Conservation (phyloP, 2,888 invertebrate genomes). For the Protonemura montana region DNA sequence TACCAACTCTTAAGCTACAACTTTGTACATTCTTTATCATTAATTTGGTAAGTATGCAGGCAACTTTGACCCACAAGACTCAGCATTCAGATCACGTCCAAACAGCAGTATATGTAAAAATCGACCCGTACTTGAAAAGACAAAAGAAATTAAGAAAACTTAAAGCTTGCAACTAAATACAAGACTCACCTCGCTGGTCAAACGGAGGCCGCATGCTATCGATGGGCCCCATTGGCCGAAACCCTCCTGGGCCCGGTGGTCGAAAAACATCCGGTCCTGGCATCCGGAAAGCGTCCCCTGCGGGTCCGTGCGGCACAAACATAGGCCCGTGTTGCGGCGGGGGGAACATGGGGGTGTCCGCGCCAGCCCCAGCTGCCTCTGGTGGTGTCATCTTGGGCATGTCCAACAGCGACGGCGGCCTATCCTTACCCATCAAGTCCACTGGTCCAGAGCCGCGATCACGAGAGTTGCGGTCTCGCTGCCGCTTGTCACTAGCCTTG, state of each 20-base stretch:
- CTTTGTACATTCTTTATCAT: too few species aligned
- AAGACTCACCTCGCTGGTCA: not conserved
- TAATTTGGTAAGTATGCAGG: too few species aligned
- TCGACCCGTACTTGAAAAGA: too few species aligned
- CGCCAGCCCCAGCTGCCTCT: not conserved
- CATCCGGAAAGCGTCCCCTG: conserved; percentile 43
- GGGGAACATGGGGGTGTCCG: not conserved
- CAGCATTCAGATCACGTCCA: too few species aligned
- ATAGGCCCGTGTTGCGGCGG: conserved; percentile 32
- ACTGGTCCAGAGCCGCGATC: conserved; percentile 49
- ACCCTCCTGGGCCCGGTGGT: conserved; percentile 45
- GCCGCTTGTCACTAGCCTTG: conserved; percentile 51
- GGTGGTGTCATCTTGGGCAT: conserved; percentile 49
- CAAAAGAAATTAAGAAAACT: not conserved
- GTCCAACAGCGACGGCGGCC: conserved; percentile 56
- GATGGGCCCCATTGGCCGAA: conserved; percentile 37
- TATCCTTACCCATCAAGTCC: conserved; percentile 51
- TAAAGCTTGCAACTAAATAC: too few species aligned
- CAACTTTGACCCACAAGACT: too few species aligned
- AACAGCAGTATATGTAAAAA: too few species aligned
- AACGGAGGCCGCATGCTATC: conserved; percentile 29
- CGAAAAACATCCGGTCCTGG: conserved; percentile 44
- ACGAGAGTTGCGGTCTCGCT: conserved; percentile 37
- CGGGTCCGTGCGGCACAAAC: conserved; percentile 46
- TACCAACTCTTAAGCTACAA: too few species aligned